phyloP scores from a whole-genome alignment of 2,113 vertebrate genomes.

The Microcebus jonahi region DNA sequence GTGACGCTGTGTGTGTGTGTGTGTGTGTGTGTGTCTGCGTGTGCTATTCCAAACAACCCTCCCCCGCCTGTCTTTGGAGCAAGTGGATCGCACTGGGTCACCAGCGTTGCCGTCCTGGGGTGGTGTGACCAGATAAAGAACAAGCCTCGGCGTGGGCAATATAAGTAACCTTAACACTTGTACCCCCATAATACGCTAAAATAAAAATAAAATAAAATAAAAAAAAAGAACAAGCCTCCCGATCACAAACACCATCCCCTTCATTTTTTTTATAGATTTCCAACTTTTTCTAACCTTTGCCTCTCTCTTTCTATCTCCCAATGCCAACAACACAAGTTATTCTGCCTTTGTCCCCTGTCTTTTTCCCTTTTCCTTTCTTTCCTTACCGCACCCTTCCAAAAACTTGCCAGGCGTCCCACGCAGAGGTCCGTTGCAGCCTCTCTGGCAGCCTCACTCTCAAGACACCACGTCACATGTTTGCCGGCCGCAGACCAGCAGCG shows the following conservation, averaged over 20 bases:
- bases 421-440: background rate
- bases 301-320: background rate
- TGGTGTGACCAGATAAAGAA: accelerated
- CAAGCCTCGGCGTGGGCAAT: too few species aligned
- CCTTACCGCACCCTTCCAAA: background rate
- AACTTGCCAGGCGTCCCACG: accelerated
- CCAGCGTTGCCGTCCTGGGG: accelerated
- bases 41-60: background rate
- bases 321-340: accelerated
- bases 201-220: too few species aligned
- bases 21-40: too few species aligned
- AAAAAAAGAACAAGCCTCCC: too few species aligned
- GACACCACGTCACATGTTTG: background rate
- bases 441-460: too few species aligned
- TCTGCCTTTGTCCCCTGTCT: accelerated
- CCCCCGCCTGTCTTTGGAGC: accelerated
- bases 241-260: accelerated
- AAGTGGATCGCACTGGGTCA: accelerated
- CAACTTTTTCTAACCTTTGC: accelerated
- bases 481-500: background rate
- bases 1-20: too few species aligned
- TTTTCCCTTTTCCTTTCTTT: too few species aligned
- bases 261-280: accelerated
- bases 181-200: too few species aligned
- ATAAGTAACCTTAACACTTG: too few species aligned